phyloP scores from a whole-genome alignment of 2,113 vertebrate species.

The Rynchops niger region DNA sequence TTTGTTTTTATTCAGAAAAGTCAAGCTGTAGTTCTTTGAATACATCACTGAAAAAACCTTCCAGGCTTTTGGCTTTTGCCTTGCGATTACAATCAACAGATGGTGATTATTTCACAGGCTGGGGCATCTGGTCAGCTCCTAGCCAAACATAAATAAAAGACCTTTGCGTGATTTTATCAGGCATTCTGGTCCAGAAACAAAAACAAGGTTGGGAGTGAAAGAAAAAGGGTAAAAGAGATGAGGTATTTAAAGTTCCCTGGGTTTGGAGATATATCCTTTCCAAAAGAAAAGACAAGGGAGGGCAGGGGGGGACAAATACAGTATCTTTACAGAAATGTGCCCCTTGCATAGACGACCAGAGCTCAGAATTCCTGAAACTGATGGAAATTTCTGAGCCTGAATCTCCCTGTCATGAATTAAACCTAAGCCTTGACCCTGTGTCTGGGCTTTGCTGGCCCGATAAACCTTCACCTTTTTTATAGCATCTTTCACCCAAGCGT shows the following conservation, averaged over 20 bases:
- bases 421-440: background rate
- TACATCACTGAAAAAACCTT: constrained; percentile 62
- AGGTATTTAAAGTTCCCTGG: background rate
- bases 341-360: background rate
- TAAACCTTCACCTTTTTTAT: background rate
- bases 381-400: background rate
- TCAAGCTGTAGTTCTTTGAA: constrained; percentile 61
- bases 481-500: background rate
- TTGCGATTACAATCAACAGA: constrained; percentile 66
- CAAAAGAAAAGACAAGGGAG: background rate
- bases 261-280: background rate
- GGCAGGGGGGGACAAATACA: background rate
- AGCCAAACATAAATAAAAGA: constrained; percentile 59
- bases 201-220: background rate
- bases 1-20: constrained; percentile 60
- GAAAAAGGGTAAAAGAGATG: background rate
- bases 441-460: background rate
- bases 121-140: constrained; percentile 64
- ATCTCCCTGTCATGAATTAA: background rate
- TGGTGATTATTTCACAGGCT: constrained; percentile 66
- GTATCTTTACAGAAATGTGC: background rate
- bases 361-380: background rate
- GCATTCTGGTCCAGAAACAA: background rate
- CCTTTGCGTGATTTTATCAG: background rate
- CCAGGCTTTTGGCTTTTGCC: constrained; percentile 67